phyloP scores from a whole-genome alignment of 92 coral and sea anemone genomes.

The Siderastrea radians region DNA sequence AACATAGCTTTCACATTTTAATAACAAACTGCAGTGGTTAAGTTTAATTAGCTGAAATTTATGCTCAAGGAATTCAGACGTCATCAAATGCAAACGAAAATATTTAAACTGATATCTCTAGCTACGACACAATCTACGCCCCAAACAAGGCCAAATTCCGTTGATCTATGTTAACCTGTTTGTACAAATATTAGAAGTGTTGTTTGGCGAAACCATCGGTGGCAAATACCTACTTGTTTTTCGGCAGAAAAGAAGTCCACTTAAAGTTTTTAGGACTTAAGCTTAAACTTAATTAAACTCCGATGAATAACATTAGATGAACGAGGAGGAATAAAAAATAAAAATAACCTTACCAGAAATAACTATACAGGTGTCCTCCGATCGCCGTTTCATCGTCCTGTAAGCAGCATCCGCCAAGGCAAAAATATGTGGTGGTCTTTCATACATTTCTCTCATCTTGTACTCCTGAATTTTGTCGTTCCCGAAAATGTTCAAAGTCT shows the following conservation, averaged over 20 bases:
- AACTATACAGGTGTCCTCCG: conserved; percentile 95
- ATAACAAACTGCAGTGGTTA: background rate
- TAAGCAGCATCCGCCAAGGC: conserved; percentile 98
- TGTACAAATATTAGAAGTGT: background rate
- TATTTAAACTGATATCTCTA: background rate
- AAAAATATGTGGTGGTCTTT: conserved; percentile 97
- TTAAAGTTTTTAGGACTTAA: background rate
- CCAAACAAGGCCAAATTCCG: background rate
- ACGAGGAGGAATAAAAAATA: background rate
- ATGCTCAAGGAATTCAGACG: conserved; percentile 19
- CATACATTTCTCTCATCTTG: conserved; percentile 93
- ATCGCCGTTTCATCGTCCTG: conserved; percentile 94
- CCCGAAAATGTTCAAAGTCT: conserved; percentile 93
- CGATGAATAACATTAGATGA: background rate
- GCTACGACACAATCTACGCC: conserved; percentile 1
- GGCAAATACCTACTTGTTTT: background rate
- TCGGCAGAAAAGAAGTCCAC: background rate
- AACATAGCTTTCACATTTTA: background rate
- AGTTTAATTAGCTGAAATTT: background rate
- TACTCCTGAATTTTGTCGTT: conserved; percentile 87
- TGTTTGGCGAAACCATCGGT: background rate
- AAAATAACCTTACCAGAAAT: conserved; percentile 86
- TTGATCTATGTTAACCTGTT: background rate
- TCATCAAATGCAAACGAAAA: conserved; percentile 26
- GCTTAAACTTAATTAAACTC: background rate